Conservation (phyloP, 1,140 invertebrate species). For the Leguminivora glycinivorella region DNA sequence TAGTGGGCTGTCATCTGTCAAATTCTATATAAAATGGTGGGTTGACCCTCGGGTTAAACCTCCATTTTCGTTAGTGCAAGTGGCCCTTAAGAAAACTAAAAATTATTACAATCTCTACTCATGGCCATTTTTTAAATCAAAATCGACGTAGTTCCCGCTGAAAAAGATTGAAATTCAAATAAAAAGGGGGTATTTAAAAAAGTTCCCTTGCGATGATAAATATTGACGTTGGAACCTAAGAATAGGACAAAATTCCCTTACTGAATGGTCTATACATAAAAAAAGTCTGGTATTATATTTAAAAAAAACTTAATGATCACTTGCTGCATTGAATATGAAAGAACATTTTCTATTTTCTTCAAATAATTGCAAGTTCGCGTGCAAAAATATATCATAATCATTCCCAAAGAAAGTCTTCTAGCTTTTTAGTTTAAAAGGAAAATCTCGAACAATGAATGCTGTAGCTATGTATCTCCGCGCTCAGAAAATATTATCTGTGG, state of each 20-base stretch:
- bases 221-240: background rate
- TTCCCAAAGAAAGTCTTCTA: conserved; percentile 11
- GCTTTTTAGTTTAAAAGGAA: conserved; percentile 22
- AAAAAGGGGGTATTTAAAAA: background rate
- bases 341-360: conserved; percentile 4
- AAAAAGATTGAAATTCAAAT: background rate
- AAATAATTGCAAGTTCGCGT: conserved; percentile 2
- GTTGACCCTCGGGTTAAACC: too few relatives aligned
- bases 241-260: too few relatives aligned
- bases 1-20: too few relatives aligned
- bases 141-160: background rate
- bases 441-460: background rate
- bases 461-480: background rate
- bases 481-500: conserved; percentile 22
- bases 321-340: background rate
- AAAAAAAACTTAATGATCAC: too few relatives aligned
- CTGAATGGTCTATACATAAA: too few relatives aligned
- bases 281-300: too few relatives aligned
- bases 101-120: background rate
- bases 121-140: background rate
- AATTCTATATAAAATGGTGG: too few relatives aligned
- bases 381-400: conserved; percentile 7
- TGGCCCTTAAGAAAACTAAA: conserved; percentile 35
- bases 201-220: too few relatives aligned
- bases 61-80: too few relatives aligned